Evolutionary conservation across 2,797 vertebrate species (phyloP), one percentile per base, ranked within the genome.

Genomic region (Acanthopagrus latus): DNA sequence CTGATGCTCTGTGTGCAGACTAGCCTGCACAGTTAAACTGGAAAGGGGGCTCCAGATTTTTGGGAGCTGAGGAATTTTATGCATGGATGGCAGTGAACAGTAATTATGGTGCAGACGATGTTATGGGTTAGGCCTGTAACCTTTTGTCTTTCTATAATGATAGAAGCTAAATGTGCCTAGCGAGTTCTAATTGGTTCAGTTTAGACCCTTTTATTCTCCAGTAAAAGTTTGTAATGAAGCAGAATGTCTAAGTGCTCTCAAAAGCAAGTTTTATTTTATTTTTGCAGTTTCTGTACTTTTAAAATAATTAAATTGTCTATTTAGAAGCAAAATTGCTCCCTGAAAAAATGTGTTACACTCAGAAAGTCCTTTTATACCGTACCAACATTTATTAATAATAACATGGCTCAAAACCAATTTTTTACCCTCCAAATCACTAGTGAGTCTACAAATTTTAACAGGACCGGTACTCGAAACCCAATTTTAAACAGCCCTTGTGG

Each of bases 11-110:
- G 47, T 79, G 78, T 81, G 86, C 77, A 82, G 79, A 73, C 74
- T 46, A 78, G 85, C 65, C 81, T 90, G 83, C 83, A 81, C 38
- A 10, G 38, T 38, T 38, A 38, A 70, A 88, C 68, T 67, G 70
- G 72, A 84, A 75, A 65, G 73, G 82, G 74, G 78, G 80, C 67
- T 83, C 78, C 91, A 83, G 83, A 90, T 87, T 91, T 82, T 75
- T 13, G 79, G 78, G 86, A 89, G 91, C 90, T 80, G 82, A 91
- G 92, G 93, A 95, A 94, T 93, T 93, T 94, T 93, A 85, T 88
- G 93, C 94, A 93, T 91, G 88, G 88, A 86, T 94, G 90, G 86
- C 70, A 72, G 72, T 76, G 91, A 90, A 93, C 92, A 89, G 92
- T 94, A 93, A 94, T 95, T 94, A 93, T 85, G 76, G 83, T 77